Evolutionary conservation across 2,113 vertebrate species (phyloP), one percentile per base, ranked within the genome.

Genomic region (Camelus bactrianus): DNA sequence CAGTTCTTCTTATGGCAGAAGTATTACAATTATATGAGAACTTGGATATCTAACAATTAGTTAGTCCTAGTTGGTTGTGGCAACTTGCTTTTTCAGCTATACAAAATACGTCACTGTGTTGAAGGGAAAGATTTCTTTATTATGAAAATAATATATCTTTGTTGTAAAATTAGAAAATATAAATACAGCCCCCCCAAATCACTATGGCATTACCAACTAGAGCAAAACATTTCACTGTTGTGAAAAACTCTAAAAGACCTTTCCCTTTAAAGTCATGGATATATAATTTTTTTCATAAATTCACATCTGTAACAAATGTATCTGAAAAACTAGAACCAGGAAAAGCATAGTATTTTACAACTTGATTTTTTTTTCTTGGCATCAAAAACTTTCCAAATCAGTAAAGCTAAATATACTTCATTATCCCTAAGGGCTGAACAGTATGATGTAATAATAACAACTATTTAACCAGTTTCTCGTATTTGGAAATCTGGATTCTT

Each of bases 1-100:
- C 48, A 76, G 28, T 65, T 93, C 32, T 90, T 3, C 91, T 90
- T 91, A 48, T 96, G 81, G 17, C 32, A 93, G 86, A 95, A 77
- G 72, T 87, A 79, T 65, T 72, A 8, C 60, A 92, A 75, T 42
- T 89, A 65, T 22, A 28, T 38, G 48, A 73, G 13, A 83, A 91
- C 26, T 65, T 77, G 48, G 6, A 7, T 62, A 62, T 94, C 58
- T 92, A 80, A 89, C 10, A 75, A 28, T 92, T 83, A 58, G 60
- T 96, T 67, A 8, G 16, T 60, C 48, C 73, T 73, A 56, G 32
- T 88, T 77, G 26, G 42, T 67, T 30, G 12, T 79, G 19, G 5
- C 82, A 77, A n/a, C 50, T 77, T 77, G 30, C 48, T n/a, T 77
- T 54, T n/a, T 54, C 30, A 54, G 50, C 19, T 77, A 6, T 1